Percentiles rank a stretch among this genome's conserved stretches.
These are phyloP conservation scores for Cladorhizidae sp. DNA, from an alignment of 37 sponge, comb jelly and placozoan species.

Conservation along the genomic window DNA sequence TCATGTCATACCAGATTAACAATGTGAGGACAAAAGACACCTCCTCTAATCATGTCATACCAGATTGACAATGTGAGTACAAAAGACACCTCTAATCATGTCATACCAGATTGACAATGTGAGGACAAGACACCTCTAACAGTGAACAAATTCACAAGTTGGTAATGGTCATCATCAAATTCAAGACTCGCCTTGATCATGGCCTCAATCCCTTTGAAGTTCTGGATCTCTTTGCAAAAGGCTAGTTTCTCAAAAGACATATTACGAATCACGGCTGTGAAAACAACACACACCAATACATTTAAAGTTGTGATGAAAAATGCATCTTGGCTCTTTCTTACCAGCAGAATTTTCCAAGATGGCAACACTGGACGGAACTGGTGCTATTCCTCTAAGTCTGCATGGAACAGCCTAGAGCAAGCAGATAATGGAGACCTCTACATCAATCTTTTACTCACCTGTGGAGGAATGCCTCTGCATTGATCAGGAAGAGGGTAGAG, in stretches of 20 bases:
- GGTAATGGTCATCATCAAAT: not conserved
- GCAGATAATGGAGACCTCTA: not conserved
- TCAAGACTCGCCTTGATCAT: constrained; percentile 19
- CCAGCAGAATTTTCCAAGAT: constrained; percentile 54
- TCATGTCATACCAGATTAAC: too few species aligned
- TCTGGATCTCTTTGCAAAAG: constrained; percentile 36
- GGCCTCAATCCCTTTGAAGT: constrained; percentile 23
- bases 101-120: too few species aligned
- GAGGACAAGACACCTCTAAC: too few species aligned
- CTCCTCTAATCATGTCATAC: too few species aligned
- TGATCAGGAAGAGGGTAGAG: constrained; percentile 16
- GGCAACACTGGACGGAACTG: constrained; percentile 12
- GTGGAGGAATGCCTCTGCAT: constrained; percentile 55
- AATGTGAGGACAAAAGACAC: too few species aligned
- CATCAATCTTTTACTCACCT: constrained; percentile 15
- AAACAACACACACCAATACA: not conserved
- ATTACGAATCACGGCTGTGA: constrained; percentile 45
- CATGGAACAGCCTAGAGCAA: constrained; percentile 61
- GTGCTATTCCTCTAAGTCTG: constrained; percentile 31
- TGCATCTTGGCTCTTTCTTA: not conserved
- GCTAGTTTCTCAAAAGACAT: constrained; percentile 37
- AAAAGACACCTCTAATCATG: too few species aligned
- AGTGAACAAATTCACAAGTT: not conserved
- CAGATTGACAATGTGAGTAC: too few species aligned
- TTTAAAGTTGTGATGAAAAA: not conserved